Conservation (phyloP, 2,797 vertebrate genomes). For the Halcyon chelicuti region DNA sequence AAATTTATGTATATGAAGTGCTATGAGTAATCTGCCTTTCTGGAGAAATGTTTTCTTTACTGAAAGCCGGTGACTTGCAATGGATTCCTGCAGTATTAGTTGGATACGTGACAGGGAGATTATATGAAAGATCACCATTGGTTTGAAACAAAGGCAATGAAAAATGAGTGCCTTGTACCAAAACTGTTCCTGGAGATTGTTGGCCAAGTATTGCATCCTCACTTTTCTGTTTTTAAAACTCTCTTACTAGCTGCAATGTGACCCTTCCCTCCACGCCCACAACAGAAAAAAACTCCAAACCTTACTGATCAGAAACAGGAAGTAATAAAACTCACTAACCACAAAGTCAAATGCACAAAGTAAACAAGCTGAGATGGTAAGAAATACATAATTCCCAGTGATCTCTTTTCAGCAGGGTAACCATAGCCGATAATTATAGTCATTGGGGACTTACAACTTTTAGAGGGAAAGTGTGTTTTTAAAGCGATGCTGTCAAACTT, state of each 20-base stretch:
- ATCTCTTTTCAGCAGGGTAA: slow-evolving; percentile 3
- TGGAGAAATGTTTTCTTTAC: not conserved
- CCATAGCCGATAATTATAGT: not conserved
- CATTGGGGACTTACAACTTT: not conserved
- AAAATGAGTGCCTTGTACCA: not conserved
- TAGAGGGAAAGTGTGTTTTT: not conserved
- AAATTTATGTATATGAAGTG: not conserved
- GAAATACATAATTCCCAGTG: not conserved
- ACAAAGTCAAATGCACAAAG: not conserved
- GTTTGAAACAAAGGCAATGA: not conserved
- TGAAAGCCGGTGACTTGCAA: not conserved
- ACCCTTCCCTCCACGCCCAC: slow-evolving; percentile 23
- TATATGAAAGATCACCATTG: not conserved
- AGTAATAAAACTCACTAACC: slow-evolving; percentile 42
- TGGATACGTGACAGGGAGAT: not conserved
- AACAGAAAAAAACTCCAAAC: not conserved
- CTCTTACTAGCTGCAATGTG: not conserved
- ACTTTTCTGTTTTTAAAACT: slow-evolving; percentile 45
- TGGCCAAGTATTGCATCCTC: not conserved
- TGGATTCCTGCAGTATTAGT: not conserved
- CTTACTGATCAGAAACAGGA: slow-evolving; percentile 34
- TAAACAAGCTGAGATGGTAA: slow-evolving; percentile 9
- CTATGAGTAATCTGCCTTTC: not conserved
- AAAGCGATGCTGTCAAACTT: not conserved
- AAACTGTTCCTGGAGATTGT: not conserved